phyloP scores from a whole-genome alignment of 2,888 invertebrate genomes.

The Drosophila atripex region DNA sequence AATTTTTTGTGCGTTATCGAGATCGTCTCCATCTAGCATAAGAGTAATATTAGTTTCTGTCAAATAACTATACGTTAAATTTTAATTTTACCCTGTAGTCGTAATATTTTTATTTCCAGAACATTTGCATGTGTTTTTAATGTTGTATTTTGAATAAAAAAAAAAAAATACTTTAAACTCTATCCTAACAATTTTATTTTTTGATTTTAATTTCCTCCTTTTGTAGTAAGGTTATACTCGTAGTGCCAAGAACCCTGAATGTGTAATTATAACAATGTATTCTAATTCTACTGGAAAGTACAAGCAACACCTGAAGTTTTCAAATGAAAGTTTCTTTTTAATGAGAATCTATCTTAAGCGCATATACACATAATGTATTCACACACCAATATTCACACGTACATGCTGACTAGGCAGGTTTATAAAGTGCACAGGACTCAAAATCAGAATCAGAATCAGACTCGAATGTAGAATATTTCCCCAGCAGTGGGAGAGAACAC shows the following conservation, averaged over 20 bases:
- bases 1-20: constrained; percentile 45
- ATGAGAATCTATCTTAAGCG: constrained; percentile 61
- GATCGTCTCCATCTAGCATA: constrained; percentile 41
- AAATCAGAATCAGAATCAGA: constrained; percentile 26
- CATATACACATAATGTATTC: constrained; percentile 58
- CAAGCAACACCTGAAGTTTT: constrained; percentile 84
- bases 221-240: constrained; percentile 33
- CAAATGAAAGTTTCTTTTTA: constrained; percentile 82
- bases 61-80: constrained; percentile 26
- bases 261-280: constrained; percentile 35
- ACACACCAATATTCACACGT: constrained; percentile 31
- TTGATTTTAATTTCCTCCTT: constrained; percentile 26
- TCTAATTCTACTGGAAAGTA: constrained; percentile 81
- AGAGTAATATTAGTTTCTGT: constrained; percentile 33
- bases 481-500: constrained; percentile 2
- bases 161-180: constrained; percentile 53
- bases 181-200: constrained; percentile 44
- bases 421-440: constrained; percentile 52
- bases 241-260: constrained; percentile 45
- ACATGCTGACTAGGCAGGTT: constrained; percentile 57
- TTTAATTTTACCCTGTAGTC: constrained; percentile 38
- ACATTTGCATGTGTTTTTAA: constrained; percentile 46
- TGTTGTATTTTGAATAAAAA: constrained; percentile 67
- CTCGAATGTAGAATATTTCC: constrained; percentile 20
- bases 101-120: constrained; percentile 45